phyloP scores from a whole-genome alignment of 2,888 invertebrate genomes.

The Mesorhabditis spiculigera region DNA sequence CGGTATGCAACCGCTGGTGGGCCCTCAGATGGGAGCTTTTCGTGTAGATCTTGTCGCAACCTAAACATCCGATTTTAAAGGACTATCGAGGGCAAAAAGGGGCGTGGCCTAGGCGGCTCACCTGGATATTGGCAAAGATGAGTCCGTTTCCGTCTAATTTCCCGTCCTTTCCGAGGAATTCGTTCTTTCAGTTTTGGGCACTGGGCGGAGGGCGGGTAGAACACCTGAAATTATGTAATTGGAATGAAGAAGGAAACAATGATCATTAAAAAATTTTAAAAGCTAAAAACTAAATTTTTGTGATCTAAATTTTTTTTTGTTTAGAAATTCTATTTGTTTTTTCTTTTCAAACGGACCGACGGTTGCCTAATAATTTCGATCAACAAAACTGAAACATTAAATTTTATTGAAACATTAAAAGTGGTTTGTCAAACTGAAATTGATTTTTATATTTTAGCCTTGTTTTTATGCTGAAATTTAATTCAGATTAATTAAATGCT shows the following conservation, averaged over 20 bases:
- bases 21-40: constrained; percentile 54
- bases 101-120: background rate
- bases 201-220: constrained; percentile 4
- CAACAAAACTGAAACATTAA: no score
- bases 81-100: background rate
- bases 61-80: constrained; percentile 23
- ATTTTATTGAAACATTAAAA: background rate
- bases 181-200: background rate
- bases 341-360: no score
- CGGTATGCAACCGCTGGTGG: constrained; percentile 50
- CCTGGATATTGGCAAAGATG: background rate
- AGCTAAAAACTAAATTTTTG: background rate
- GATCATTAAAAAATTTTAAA: background rate
- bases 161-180: background rate
- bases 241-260: background rate
- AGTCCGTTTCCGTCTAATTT: background rate
- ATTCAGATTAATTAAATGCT: no score
- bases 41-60: constrained; percentile 53
- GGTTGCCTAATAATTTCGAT: no score
- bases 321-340: no score
- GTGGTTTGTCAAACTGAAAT: background rate
- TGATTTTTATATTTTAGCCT: background rate
- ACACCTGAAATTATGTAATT: background rate
- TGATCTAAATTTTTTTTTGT: background rate
- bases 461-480: no score